Base-by-base conservation (phyloP, 2,113 vertebrate genomes). In the Pao palembangensis region DNA sequence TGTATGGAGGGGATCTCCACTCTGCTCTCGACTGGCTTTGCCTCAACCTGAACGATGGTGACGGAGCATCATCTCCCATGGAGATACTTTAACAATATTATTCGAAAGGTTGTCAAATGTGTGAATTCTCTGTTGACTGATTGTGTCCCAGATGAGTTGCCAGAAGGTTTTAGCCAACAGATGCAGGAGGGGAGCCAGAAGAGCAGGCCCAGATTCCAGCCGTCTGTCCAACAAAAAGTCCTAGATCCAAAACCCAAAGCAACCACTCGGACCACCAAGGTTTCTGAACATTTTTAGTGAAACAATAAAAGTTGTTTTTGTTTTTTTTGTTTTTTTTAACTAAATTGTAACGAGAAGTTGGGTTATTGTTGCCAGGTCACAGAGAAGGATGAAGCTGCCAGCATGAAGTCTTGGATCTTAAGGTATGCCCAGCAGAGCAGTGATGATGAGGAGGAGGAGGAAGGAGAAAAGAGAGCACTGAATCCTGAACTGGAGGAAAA, bases 1-100 rank as follows among this genome's bases (percentile, higher is more conserved):
- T 98, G 8, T 92, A 94, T 8, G 97, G 97, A 54, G 97, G 97
- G 6, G 97, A 99, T 83, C 94, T 99, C 61, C 95, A 95, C 84
- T 97, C 97, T 59, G 97, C 97, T 2, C 92, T 99, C 46, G 97
- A 99, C 23, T 99, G 97, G 97, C 93, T 99, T 52, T 99, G 96
- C 85, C 91, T 99, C 56, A 99, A 98, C 63, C 95, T 99, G 55
- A 90, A 89, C 58, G 94, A 99, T 23, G 93, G 97, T 99, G 90
- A 88, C 60, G 28, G 8, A 8, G 16, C 51, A 1, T 55, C 42
- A 14, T 18, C 11, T 8, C 19, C 34, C n/a, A 14, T 16, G 6
- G 14, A 20, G 41, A 18, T 49, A 10, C 55, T 14, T 13, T 28
- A 20, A 2, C 11, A 0, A 1, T 19, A 7, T 8, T 16, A 17